phyloP scores from a whole-genome alignment of 2,888 invertebrate genomes.

The Psylliodes chrysocephalus region DNA sequence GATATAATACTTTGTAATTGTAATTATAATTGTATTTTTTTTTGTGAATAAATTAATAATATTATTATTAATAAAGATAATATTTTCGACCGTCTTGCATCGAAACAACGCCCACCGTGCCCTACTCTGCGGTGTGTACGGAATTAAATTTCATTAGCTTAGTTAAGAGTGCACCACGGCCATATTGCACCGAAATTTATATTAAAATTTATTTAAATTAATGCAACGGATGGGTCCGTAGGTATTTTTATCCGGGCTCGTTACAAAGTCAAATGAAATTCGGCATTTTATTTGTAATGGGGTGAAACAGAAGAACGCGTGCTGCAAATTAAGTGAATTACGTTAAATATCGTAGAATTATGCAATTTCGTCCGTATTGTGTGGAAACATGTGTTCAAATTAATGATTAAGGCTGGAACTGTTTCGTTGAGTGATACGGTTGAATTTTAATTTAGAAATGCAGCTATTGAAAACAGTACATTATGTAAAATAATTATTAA shows the following conservation, averaged over 20 bases:
- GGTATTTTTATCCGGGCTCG: slow-evolving; percentile 33
- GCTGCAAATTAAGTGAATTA: slow-evolving; percentile 37
- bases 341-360: slow-evolving; percentile 30
- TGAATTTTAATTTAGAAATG: neutral
- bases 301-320: slow-evolving; percentile 34
- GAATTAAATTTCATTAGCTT: slow-evolving; percentile 14
- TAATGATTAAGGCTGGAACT: neutral
- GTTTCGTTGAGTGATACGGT: neutral
- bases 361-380: slow-evolving; percentile 10
- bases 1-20: no score
- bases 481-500: no score
- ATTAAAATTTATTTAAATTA: slow-evolving; percentile 43
- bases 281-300: slow-evolving; percentile 29
- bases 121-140: neutral
- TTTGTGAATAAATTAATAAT: no score
- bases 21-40: no score
- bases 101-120: neutral
- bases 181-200: slow-evolving; percentile 41
- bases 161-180: slow-evolving; percentile 20
- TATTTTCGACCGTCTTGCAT: neutral
- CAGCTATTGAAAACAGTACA: no score
- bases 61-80: no score
- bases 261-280: slow-evolving; percentile 37
- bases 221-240: slow-evolving; percentile 22
- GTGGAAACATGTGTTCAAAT: slow-evolving; percentile 25